phyloP scores from a whole-genome alignment of 2,888 invertebrate genomes.

The Ditula angustiorana region DNA sequence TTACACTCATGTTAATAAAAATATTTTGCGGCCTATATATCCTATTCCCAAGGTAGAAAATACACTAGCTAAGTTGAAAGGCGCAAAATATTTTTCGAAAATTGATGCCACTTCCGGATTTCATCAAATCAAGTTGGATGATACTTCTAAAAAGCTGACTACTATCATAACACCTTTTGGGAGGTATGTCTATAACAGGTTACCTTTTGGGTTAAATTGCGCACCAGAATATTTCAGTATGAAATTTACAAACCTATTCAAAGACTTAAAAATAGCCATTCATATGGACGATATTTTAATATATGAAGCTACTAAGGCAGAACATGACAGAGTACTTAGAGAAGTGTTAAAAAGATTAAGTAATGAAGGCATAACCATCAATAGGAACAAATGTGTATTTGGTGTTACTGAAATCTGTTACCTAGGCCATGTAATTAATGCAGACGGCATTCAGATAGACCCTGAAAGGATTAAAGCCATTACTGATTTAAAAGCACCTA shows the following conservation, averaged over 20 bases:
- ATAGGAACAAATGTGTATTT: constrained; percentile 39
- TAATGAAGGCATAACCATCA: constrained; percentile 34
- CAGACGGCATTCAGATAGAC: constrained; percentile 25
- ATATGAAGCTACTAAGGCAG: constrained; percentile 24
- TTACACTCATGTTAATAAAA: constrained; percentile 3
- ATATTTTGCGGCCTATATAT: neutral
- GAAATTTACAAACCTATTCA: constrained; percentile 35
- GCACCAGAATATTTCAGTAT: no score
- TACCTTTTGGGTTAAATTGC: neutral
- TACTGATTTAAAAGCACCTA: neutral
- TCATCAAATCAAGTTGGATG: neutral
- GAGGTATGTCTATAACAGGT: constrained; percentile 27
- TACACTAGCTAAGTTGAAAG: neutral
- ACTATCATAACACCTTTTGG: constrained; percentile 40
- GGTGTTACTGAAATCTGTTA: constrained; percentile 29
- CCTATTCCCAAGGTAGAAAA: constrained; percentile 6
- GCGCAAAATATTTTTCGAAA: constrained; percentile 28
- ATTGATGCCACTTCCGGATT: neutral
- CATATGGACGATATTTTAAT: constrained; percentile 37
- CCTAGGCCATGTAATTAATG: constrained; percentile 35
- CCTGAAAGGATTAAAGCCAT: neutral
- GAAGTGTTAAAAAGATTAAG: constrained; percentile 22
- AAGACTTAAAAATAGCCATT: constrained; percentile 13
- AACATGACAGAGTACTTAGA: constrained; percentile 28
- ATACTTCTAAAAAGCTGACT: neutral